These are phyloP conservation scores for Agraylea sexmaculata DNA, from an alignment of 1,140 invertebrate genomes.

Conservation along the genomic window DNA sequence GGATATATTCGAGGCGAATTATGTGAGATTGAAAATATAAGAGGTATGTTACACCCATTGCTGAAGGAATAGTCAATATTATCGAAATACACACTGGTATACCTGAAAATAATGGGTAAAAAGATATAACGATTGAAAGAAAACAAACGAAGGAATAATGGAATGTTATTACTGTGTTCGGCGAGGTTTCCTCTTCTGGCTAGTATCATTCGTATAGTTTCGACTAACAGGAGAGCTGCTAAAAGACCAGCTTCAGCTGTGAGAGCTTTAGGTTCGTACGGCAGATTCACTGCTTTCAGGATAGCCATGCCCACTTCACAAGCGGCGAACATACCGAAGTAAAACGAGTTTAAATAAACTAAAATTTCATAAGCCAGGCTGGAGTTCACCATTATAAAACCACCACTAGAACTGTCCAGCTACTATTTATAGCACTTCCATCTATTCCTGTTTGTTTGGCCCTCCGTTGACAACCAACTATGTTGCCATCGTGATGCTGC, in stretches of 20 bases:
- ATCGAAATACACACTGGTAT: slow-evolving; percentile 68
- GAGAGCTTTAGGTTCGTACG: slow-evolving; percentile 58
- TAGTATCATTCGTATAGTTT: slow-evolving; percentile 64
- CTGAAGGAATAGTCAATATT: slow-evolving; percentile 66
- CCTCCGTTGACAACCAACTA: no score
- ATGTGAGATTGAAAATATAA: slow-evolving; percentile 79
- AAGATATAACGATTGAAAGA: no score
- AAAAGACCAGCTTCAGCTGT: slow-evolving; percentile 67
- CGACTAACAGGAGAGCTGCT: slow-evolving; percentile 59
- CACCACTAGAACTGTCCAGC: no score
- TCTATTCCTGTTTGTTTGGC: no score
- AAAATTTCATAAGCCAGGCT: slow-evolving; percentile 68
- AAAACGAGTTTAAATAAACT: slow-evolving; percentile 72
- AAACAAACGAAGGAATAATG: no score
- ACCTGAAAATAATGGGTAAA: slow-evolving; percentile 45
- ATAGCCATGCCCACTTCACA: slow-evolving; percentile 66
- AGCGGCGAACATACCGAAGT: slow-evolving; percentile 71
- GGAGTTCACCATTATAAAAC: slow-evolving; percentile 50
- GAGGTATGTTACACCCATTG: slow-evolving; percentile 69
- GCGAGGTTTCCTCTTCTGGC: slow-evolving; percentile 77
- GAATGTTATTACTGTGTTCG: slow-evolving; percentile 63
- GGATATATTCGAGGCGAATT: slow-evolving; percentile 73
- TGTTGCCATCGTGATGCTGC: no score
- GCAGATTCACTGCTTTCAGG: slow-evolving; percentile 65
- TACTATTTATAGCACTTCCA: no score